These are phyloP conservation scores for Drosophila obscura DNA, from an alignment of 1,140 invertebrate genomes.

Conservation along the genomic window DNA sequence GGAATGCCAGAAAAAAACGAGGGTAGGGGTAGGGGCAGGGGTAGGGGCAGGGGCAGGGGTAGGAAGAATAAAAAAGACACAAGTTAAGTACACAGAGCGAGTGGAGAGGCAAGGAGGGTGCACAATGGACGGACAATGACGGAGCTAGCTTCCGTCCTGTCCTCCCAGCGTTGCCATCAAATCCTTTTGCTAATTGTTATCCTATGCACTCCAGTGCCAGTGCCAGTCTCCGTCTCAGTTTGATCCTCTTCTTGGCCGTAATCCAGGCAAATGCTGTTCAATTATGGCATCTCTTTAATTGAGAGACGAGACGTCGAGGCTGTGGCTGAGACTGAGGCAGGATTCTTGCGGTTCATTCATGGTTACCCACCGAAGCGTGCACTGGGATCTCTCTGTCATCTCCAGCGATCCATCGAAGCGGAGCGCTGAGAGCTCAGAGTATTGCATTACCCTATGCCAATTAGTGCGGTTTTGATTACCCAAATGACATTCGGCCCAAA, in stretches of 20 bases:
- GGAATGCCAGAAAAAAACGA: not conserved
- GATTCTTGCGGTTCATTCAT: conserved; percentile 45
- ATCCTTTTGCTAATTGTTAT: conserved; percentile 80
- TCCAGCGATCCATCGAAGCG: not conserved
- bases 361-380: conserved; percentile 29
- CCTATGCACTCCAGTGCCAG: conserved; percentile 47
- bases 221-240: too few relatives aligned
- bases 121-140: conserved; percentile 19
- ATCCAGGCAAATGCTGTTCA: conserved; percentile 59
- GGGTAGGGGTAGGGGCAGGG: not conserved
- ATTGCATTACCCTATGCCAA: conserved; percentile 73
- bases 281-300: conserved; percentile 76
- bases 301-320: conserved; percentile 44
- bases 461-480: conserved; percentile 75
- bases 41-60: not conserved
- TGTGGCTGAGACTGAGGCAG: conserved; percentile 4
- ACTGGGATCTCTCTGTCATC: conserved; percentile 32
- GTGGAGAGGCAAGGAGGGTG: not conserved
- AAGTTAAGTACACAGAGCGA: conserved; percentile 61
- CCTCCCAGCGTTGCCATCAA: conserved; percentile 27
- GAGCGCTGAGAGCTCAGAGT: conserved; percentile 10
- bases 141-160: conserved; percentile 64
- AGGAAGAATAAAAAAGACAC: conserved; percentile 59
- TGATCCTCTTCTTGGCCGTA: conserved; percentile 18
- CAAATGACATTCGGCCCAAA: conserved; percentile 43